Evolutionary conservation across 2,113 vertebrate species (phyloP).

Genomic region (Oreotragus oreotragus): DNA sequence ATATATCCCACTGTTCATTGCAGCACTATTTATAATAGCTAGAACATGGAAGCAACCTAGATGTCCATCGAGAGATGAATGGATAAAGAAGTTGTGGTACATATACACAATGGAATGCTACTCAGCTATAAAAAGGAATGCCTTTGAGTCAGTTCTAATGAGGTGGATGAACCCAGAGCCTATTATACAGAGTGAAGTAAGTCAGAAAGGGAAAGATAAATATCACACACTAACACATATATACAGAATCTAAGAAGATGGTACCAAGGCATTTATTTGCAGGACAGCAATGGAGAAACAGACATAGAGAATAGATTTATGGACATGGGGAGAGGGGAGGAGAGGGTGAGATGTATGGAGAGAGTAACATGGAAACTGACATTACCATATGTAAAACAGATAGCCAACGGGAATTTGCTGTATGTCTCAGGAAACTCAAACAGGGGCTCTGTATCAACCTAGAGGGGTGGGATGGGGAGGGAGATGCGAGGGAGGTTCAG

Average conservation of each 20-base stretch:
- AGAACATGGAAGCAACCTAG: background rate
- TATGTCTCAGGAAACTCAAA: background rate
- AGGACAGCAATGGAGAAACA: background rate
- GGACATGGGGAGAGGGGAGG: background rate
- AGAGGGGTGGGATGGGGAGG: background rate
- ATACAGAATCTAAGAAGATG: background rate
- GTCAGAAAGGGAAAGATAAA: background rate
- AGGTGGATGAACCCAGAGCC: background rate
- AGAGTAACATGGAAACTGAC: background rate
- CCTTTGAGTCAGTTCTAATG: background rate
- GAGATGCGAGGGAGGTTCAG: background rate
- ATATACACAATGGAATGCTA: background rate
- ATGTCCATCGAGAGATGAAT: background rate
- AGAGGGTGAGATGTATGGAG: background rate
- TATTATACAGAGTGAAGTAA: background rate
- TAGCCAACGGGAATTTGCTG: background rate
- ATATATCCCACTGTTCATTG: background rate
- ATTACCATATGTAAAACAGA: background rate
- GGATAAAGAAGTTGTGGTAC: background rate
- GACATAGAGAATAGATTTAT: background rate
- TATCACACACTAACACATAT: background rate
- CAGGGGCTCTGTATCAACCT: background rate
- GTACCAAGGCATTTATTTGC: background rate
- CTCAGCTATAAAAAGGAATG: background rate
- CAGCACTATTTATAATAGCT: background rate